phyloP scores from a whole-genome alignment of 2,888 invertebrate genomes.

The Lymantria monacha region DNA sequence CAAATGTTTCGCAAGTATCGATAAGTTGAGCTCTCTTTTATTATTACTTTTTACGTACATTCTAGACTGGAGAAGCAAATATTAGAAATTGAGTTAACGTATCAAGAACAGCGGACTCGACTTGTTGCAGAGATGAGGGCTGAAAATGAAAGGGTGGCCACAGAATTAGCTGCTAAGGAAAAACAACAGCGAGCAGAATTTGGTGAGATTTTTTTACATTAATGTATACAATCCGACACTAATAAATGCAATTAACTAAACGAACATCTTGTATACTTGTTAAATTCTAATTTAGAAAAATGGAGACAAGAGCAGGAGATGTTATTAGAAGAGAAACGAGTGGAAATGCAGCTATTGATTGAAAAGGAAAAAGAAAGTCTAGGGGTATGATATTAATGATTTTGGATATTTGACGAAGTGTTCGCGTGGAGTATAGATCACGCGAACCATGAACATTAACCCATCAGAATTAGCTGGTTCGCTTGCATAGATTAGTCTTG shows the following conservation, averaged over 20 bases:
- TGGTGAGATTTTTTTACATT: conserved; percentile 34
- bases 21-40: too few species aligned
- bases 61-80: conserved; percentile 72
- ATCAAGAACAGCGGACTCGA: conserved; percentile 70
- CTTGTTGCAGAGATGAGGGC: conserved; percentile 85
- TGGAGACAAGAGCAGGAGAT: conserved; percentile 65
- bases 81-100: conserved; percentile 63
- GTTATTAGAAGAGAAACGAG: conserved; percentile 51
- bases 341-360: conserved; percentile 54
- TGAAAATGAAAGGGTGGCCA: conserved; percentile 85
- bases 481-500: too few species aligned
- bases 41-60: background rate
- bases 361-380: conserved; percentile 50
- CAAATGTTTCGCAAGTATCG: too few species aligned
- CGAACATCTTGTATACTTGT: too few species aligned
- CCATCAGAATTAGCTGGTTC: too few species aligned
- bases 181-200: conserved; percentile 55
- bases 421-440: too few species aligned
- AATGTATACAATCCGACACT: background rate
- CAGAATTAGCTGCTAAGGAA: conserved; percentile 83
- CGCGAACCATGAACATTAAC: too few species aligned
- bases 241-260: background rate
- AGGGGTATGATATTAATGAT: conserved; percentile 32
- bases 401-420: too few species aligned
- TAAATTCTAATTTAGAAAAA: conserved; percentile 46